Evolutionary conservation across 2,113 vertebrate genomes (phyloP).

Genomic region (Sigmodon hispidus): DNA sequence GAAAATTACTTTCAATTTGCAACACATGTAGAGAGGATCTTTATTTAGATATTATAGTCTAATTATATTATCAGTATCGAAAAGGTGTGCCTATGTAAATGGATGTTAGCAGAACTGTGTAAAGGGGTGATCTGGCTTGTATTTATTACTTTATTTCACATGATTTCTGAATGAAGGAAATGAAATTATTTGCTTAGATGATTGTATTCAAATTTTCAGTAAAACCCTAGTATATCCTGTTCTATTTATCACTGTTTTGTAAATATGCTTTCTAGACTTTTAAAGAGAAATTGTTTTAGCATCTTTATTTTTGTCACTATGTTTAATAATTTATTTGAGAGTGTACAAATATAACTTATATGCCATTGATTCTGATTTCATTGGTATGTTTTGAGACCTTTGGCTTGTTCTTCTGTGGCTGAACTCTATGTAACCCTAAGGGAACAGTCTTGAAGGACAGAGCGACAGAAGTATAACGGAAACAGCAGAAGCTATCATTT

Average conservation of each 20-base stretch:
- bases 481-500: conserved; percentile 21
- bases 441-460: conserved; percentile 26
- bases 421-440: conserved; percentile 16
- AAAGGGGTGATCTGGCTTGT: conserved; percentile 22
- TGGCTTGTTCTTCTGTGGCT: conserved; percentile 16
- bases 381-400: conserved; percentile 36
- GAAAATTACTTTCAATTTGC: conserved; percentile 51
- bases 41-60: conserved; percentile 63
- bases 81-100: conserved; percentile 32
- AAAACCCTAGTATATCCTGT: conserved; percentile 8
- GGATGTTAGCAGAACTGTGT: conserved; percentile 6
- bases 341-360: conserved; percentile 44
- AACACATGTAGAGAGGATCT: conserved; percentile 47
- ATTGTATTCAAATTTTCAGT: conserved; percentile 21
- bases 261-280: conserved; percentile 50
- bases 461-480: conserved; percentile 45
- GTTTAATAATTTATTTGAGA: conserved; percentile 63
- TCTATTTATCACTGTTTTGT: conserved; percentile 35
- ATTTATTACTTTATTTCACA: conserved; percentile 47
- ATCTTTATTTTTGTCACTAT: conserved; percentile 46
- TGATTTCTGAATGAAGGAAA: conserved; percentile 28
- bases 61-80: conserved; percentile 59
- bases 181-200: conserved; percentile 65
- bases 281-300: conserved; percentile 17
- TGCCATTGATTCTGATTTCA: conserved; percentile 34